phyloP scores from a whole-genome alignment of 2,888 invertebrate species.

The Meganola albula region DNA sequence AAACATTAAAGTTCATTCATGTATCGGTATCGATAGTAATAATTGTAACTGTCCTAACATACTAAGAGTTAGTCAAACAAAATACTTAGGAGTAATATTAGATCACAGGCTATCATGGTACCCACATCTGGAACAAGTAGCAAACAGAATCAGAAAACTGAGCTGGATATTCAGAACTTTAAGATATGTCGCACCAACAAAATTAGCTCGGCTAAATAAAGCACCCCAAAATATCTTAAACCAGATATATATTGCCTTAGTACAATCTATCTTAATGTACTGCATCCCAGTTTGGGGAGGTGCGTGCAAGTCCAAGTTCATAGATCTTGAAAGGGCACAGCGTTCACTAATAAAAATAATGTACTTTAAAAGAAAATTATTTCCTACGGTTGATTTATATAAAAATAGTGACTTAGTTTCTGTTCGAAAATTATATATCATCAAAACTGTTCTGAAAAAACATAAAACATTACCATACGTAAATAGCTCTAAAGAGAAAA shows the following conservation, averaged over 20 bases:
- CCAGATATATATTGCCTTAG: conserved; percentile 1
- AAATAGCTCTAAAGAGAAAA: not conserved
- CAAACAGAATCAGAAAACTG: not conserved
- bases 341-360: conserved; percentile 1
- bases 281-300: conserved; percentile 3
- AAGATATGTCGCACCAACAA: conserved; percentile 1
- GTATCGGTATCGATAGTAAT: not conserved
- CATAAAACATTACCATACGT: conserved; percentile 1
- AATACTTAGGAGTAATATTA: conserved; percentile 1
- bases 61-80: not conserved
- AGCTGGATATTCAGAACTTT: conserved; percentile 1
- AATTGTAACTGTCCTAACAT: not conserved
- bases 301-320: not conserved
- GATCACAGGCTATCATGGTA: not conserved
- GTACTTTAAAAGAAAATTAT: conserved; percentile 1
- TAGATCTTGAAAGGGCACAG: conserved; percentile 1
- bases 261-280: conserved; percentile 3
- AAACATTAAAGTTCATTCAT: not conserved
- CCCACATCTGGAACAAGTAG: not conserved
- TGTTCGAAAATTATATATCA: conserved; percentile 4
- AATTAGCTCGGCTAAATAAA: not conserved
- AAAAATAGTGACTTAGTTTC: not conserved
- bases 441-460: not conserved
- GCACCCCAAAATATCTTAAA: conserved; percentile 2
- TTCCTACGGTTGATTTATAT: not conserved